Evolutionary conservation across 1,140 invertebrate genomes (phyloP).

Genomic region (Aphelinus certus): DNA sequence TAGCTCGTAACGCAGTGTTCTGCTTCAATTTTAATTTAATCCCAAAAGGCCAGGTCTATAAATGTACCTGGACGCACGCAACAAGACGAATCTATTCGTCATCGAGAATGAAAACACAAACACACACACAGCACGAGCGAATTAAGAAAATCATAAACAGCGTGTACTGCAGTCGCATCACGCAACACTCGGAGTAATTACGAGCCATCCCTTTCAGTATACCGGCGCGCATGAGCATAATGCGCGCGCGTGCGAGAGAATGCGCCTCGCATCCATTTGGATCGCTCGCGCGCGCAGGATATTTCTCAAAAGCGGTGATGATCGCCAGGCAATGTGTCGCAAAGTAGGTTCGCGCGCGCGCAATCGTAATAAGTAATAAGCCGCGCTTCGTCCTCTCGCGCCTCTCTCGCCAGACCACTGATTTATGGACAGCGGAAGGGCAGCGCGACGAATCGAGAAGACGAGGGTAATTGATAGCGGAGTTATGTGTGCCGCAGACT

Average conservation of each 20-base stretch:
- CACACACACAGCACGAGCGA: too few relatives aligned
- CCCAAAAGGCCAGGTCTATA: too few relatives aligned
- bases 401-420: constrained; percentile 1
- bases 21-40: too few relatives aligned
- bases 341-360: not conserved
- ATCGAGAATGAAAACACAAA: too few relatives aligned
- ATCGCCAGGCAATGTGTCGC: constrained; percentile 12
- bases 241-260: too few relatives aligned
- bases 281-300: not conserved
- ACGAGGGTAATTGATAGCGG: constrained; percentile 31
- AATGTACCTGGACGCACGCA: too few relatives aligned
- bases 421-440: constrained; percentile 39
- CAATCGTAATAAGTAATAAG: constrained; percentile 27
- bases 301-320: not conserved
- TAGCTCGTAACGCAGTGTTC: too few relatives aligned
- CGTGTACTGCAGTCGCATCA: too few relatives aligned
- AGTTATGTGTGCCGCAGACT: constrained; percentile 21
- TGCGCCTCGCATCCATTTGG: not conserved
- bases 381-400: not conserved
- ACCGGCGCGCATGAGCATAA: too few relatives aligned
- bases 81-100: too few relatives aligned
- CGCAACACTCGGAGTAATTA: not conserved
- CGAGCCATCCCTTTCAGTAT: not conserved
- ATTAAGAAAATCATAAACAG: too few relatives aligned
- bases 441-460: constrained; percentile 34